Evolutionary conservation across 2,888 invertebrate genomes (phyloP).

Genomic region (Xestia xanthographa): DNA sequence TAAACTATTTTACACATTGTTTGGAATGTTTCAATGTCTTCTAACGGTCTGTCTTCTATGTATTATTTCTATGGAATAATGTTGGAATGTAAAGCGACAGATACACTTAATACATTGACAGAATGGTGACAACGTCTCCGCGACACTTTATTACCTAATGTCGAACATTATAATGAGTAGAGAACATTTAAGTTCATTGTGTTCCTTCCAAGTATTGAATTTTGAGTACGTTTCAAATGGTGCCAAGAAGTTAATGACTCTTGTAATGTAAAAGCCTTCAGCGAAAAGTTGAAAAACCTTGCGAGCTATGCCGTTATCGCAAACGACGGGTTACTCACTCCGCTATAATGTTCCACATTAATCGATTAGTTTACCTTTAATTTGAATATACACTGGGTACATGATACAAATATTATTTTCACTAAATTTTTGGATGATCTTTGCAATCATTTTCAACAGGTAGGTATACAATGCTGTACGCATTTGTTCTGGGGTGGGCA

Average conservation of each 20-base stretch:
- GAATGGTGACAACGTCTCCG: conserved; percentile 67
- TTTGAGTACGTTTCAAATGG: conserved; percentile 29
- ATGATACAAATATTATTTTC: conserved; percentile 59
- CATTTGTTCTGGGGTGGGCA: conserved; percentile 59
- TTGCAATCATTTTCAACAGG: conserved; percentile 61
- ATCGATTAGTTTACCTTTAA: conserved; percentile 53
- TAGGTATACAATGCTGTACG: conserved; percentile 36
- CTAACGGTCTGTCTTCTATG: conserved; percentile 62
- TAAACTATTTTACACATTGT: conserved; percentile 79
- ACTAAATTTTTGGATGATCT: conserved; percentile 43
- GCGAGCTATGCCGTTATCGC: conserved; percentile 18
- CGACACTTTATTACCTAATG: conserved; percentile 48
- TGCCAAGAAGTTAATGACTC: conserved; percentile 55
- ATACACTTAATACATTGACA: conserved; percentile 70
- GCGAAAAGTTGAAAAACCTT: conserved; percentile 40
- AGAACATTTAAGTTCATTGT: conserved; percentile 23
- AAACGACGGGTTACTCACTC: conserved; percentile 26
- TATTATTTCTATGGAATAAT: conserved; percentile 74
- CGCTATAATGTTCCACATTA: conserved; percentile 60
- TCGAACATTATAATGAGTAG: conserved; percentile 54
- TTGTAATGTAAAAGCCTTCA: conserved; percentile 11
- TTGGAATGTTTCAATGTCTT: conserved; percentile 86
- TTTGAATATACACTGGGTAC: conserved; percentile 66
- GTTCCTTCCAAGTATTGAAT: conserved; percentile 24
- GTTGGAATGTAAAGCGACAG: conserved; percentile 79